Conservation (phyloP, 2,113 vertebrate genomes). For the Prochilodus magdalenae region DNA sequence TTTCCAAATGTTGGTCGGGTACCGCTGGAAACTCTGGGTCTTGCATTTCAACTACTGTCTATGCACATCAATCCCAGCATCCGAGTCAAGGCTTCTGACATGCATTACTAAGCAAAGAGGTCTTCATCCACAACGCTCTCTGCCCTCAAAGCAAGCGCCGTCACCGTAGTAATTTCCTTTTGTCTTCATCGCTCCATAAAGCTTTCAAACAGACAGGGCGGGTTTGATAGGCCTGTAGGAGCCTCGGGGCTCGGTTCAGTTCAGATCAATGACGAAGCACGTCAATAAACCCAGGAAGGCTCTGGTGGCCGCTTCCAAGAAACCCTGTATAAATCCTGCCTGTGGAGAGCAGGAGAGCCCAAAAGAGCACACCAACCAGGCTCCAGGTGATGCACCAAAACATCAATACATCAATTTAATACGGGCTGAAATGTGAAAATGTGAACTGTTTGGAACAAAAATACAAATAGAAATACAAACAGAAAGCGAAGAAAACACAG, state of each 20-base stretch:
- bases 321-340: slow-evolving; percentile 1
- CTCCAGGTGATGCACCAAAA: neutral
- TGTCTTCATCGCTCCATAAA: neutral
- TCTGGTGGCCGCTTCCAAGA: neutral
- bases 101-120: neutral
- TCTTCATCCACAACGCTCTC: neutral
- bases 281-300: slow-evolving; percentile 11
- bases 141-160: neutral
- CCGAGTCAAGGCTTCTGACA: neutral
- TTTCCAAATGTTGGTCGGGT: no score
- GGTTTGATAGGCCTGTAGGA: slow-evolving; percentile 1
- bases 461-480: no score
- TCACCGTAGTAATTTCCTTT: neutral
- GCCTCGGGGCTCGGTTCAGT: neutral
- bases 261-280: slow-evolving; percentile 3
- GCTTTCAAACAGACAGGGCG: neutral
- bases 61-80: neutral
- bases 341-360: neutral
- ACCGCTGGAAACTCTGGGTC: neutral
- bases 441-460: neutral
- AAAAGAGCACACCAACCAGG: neutral
- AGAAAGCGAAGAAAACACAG: neutral
- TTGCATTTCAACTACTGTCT: neutral
- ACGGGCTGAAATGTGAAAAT: neutral
- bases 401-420: neutral